These are phyloP conservation scores for Aspidoscelis tigris DNA, from an alignment of 2,113 vertebrate species.

Conservation along the genomic window DNA sequence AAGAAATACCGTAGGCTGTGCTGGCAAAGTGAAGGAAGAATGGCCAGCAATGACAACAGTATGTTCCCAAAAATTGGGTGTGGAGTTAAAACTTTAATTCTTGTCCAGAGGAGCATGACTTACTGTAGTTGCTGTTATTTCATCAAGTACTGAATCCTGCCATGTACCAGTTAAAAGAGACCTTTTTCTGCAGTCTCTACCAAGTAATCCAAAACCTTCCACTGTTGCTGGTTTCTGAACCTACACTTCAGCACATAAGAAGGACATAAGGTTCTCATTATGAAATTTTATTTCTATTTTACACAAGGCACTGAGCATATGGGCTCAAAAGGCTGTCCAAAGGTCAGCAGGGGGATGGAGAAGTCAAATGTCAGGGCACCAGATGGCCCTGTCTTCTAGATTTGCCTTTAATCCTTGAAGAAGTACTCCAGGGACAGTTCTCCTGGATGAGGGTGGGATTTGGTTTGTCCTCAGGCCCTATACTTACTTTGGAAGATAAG, in stretches of 20 bases:
- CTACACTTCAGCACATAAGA: not conserved
- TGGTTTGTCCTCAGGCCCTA: too few relatives aligned
- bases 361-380: too few relatives aligned
- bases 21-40: not conserved
- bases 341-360: too few relatives aligned
- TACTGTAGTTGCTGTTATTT: not conserved
- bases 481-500: too few relatives aligned
- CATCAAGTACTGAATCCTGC: not conserved
- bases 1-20: not conserved
- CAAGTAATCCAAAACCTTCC: not conserved
- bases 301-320: not conserved
- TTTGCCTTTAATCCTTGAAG: too few relatives aligned
- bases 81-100: not conserved
- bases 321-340: too few relatives aligned
- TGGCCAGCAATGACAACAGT: not conserved
- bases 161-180: not conserved
- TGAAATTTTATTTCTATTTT: not conserved
- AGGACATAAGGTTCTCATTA: not conserved
- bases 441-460: too few relatives aligned
- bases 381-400: too few relatives aligned
- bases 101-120: not conserved
- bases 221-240: not conserved
- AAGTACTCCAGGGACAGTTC: too few relatives aligned
- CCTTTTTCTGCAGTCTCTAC: not conserved
- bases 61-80: not conserved